Evolutionary conservation across 2,888 invertebrate genomes (phyloP).

Genomic region (Vannuccia rotundouncinata): DNA sequence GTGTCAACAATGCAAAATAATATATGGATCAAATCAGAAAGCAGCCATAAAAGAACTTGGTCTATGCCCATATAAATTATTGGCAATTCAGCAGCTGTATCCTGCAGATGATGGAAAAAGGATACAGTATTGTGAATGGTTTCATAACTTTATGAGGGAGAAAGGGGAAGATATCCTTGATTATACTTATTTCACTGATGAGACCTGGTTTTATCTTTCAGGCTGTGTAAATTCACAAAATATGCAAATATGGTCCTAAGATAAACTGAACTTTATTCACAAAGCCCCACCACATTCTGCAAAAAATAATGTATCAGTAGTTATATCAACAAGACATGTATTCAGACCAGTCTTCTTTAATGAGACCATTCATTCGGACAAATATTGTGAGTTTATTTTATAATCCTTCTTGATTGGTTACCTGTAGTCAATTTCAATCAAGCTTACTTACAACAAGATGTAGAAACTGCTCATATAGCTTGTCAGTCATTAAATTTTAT

Average conservation of each 20-base stretch:
- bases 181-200: not conserved
- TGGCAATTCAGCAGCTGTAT: not conserved
- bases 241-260: not conserved
- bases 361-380: not conserved
- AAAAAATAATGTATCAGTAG: not conserved
- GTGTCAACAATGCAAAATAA: not conserved
- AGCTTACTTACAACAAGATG: not conserved
- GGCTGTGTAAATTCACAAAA: not conserved
- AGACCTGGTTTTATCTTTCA: not conserved
- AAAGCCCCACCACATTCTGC: not conserved
- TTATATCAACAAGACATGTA: not conserved
- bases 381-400: not conserved
- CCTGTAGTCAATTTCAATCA: not conserved
- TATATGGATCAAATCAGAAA: not conserved
- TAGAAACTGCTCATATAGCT: not conserved
- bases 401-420: not conserved
- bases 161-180: not conserved
- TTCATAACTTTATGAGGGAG: not conserved
- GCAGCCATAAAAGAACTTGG: not conserved
- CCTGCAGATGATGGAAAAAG: not conserved
- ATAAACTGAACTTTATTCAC: not conserved
- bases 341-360: not conserved
- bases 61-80: not conserved
- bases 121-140: not conserved
- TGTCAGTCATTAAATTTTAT: not conserved